Evolutionary conservation across 2,797 vertebrate genomes (phyloP).

Genomic region (Crenuchus spilurus): DNA sequence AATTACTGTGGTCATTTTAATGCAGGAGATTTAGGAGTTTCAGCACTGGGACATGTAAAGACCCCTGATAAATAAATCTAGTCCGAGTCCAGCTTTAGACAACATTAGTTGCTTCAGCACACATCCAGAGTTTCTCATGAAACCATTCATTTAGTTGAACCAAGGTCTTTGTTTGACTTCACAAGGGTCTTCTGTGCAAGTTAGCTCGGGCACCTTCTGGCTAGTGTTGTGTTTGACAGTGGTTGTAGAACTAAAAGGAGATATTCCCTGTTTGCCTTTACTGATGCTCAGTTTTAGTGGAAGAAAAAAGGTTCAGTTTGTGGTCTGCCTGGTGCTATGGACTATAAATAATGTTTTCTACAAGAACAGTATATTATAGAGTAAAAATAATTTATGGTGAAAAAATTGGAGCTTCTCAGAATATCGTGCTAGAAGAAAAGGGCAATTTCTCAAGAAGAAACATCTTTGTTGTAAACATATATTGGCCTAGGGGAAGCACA

Average conservation of each 20-base stretch:
- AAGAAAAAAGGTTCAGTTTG: background rate
- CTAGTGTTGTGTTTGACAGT: background rate
- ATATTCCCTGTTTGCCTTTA: slow-evolving; percentile 3
- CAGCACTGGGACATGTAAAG: no score
- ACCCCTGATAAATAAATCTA: no score
- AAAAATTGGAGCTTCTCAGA: background rate
- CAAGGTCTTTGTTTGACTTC: background rate
- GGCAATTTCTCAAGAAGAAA: no score
- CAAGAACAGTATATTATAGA: background rate
- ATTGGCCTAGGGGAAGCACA: no score
- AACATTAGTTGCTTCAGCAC: background rate
- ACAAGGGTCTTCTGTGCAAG: background rate
- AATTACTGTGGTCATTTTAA: no score
- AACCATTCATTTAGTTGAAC: background rate
- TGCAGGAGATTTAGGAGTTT: no score
- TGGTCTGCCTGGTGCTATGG: no score
- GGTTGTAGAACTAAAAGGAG: background rate
- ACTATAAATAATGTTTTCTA: background rate
- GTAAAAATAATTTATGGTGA: background rate
- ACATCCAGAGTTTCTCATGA: background rate
- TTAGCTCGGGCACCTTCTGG: background rate
- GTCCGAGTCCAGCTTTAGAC: no score
- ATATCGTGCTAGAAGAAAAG: background rate
- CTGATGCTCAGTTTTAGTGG: background rate
- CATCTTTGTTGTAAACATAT: no score